A percentile compares a stretch with the other conserved stretches of the same genome.
phyloP scores from a whole-genome alignment of 2,797 vertebrate genomes.

The Hydrolagus colliei region DNA sequence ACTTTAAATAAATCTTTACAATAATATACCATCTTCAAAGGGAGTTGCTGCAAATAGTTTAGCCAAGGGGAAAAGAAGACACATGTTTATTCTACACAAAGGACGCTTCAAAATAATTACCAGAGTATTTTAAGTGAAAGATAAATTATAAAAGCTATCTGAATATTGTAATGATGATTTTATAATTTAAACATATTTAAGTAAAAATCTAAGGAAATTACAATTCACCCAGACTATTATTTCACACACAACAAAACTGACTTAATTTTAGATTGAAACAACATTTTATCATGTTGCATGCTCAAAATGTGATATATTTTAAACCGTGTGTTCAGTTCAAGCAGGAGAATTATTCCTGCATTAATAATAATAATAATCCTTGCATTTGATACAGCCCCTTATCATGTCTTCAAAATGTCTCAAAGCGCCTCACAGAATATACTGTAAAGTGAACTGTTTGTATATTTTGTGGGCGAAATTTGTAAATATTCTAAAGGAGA shows the following conservation, averaged over 20 bases:
- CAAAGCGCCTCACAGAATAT: no score
- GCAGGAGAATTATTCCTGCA: neutral
- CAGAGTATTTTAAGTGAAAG: neutral
- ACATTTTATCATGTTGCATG: neutral
- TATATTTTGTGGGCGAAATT: no score
- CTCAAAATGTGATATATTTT: neutral
- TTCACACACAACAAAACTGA: neutral
- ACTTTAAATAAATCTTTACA: neutral
- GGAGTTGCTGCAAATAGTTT: constrained; percentile 6
- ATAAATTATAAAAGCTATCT: neutral
- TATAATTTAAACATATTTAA: neutral
- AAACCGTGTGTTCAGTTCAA: neutral
- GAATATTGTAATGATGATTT: constrained; percentile 7
- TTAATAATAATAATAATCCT: no score
- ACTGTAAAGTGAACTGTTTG: no score
- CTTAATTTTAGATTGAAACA: neutral
- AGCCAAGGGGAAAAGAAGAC: neutral
- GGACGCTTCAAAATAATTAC: neutral
- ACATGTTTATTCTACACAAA: no score
- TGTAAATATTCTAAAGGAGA: neutral
- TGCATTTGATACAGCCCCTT: no score
- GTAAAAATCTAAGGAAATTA: neutral
- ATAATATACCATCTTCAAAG: neutral
- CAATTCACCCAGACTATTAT: no score
- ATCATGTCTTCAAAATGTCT: no score